Evolutionary conservation across 1,140 invertebrate species (phyloP).

Genomic region (Chironomus tepperi): DNA sequence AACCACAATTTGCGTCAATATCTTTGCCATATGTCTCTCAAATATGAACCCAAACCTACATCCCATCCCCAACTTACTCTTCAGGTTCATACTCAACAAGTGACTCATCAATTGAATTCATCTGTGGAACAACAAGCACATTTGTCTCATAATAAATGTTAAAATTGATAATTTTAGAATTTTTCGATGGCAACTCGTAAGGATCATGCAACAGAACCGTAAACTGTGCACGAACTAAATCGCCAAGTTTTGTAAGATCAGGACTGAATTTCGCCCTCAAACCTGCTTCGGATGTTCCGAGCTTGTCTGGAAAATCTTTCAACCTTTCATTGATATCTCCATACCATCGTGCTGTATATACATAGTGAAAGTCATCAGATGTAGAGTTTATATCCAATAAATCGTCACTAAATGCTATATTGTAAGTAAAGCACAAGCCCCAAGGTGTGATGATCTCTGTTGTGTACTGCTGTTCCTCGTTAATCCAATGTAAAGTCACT

Average conservation of each 20-base stretch:
- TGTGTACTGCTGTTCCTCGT: neutral
- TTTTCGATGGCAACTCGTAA: neutral
- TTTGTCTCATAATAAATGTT: neutral
- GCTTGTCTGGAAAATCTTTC: too few species aligned
- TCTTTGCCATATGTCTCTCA: too few species aligned
- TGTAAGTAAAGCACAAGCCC: neutral
- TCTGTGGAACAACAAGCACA: neutral
- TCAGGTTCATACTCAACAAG: neutral
- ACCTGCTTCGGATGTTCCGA: neutral
- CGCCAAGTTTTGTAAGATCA: neutral
- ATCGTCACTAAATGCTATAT: neutral
- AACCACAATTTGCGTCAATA: too few species aligned
- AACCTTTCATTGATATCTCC: too few species aligned
- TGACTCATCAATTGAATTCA: neutral
- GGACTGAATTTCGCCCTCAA: neutral
- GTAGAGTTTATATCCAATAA: neutral
- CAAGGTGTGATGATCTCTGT: neutral
- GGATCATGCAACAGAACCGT: neutral
- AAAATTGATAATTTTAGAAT: neutral
- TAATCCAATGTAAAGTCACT: neutral
- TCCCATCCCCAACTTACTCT: too few species aligned
- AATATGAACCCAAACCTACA: too few species aligned
- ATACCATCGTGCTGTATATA: too few species aligned
- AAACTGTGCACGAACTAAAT: slow-evolving; percentile 37
- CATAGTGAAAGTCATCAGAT: neutral